Evolutionary conservation across 2,113 vertebrate genomes (phyloP).

Genomic region (Felis chaus): DNA sequence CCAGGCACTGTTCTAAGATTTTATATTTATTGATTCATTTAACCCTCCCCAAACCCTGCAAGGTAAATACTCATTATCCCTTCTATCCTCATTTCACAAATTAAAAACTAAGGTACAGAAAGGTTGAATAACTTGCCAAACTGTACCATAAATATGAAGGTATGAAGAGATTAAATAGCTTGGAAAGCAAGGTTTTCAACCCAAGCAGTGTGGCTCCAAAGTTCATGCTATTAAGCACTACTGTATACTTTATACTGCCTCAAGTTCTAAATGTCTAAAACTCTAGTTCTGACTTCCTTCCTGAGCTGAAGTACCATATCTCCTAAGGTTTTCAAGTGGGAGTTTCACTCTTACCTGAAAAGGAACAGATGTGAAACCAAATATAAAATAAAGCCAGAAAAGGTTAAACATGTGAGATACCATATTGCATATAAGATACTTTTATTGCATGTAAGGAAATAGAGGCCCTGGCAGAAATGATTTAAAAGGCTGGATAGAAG

Average conservation of each 20-base stretch:
- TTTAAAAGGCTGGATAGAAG: not conserved
- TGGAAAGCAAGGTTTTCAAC: not conserved
- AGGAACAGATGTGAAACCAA: slow-evolving; percentile 20
- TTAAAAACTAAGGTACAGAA: not conserved
- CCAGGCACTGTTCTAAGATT: not conserved
- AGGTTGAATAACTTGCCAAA: not conserved
- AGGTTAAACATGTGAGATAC: not conserved
- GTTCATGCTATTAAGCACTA: not conserved
- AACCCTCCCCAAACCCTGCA: not conserved
- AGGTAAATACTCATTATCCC: not conserved
- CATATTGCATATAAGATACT: not conserved
- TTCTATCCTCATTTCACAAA: not conserved
- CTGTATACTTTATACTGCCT: not conserved
- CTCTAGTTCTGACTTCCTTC: not conserved
- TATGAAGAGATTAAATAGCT: not conserved
- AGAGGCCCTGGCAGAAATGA: not conserved
- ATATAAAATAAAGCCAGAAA: not conserved
- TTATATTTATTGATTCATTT: not conserved
- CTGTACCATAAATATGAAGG: not conserved
- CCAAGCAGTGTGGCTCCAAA: not conserved
- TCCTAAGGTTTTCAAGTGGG: not conserved
- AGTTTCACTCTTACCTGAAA: not conserved
- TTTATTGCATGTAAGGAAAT: not conserved
- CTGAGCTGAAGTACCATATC: not conserved
- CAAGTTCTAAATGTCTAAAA: not conserved